These are phyloP conservation scores for human DNA, from an alignment of 2,113 vertebrate genomes.

Conservation along the genomic window GRCh38 chr16:13761001-13761500, in stretches of 20 bases:
- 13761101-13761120: not conserved
- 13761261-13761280: not conserved
- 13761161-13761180: not conserved
- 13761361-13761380: too few species aligned
- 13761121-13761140: not conserved
- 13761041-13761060: not conserved
- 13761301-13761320: too few species aligned
- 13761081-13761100: not conserved
- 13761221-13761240: not conserved
- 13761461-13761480: too few species aligned
- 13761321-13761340: too few species aligned
- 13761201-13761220: not conserved
- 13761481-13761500: too few species aligned
- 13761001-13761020: not conserved
- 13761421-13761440: too few species aligned
- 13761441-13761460: too few species aligned
- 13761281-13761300: not conserved
- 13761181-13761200: not conserved
- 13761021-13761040: not conserved
- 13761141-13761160: not conserved
- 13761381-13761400: too few species aligned
- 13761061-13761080: not conserved
- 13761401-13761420: too few species aligned
- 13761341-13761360: too few species aligned
- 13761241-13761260: not conserved